Conservation (phyloP, 2,113 vertebrate genomes). For the Megaceryle torquata region DNA sequence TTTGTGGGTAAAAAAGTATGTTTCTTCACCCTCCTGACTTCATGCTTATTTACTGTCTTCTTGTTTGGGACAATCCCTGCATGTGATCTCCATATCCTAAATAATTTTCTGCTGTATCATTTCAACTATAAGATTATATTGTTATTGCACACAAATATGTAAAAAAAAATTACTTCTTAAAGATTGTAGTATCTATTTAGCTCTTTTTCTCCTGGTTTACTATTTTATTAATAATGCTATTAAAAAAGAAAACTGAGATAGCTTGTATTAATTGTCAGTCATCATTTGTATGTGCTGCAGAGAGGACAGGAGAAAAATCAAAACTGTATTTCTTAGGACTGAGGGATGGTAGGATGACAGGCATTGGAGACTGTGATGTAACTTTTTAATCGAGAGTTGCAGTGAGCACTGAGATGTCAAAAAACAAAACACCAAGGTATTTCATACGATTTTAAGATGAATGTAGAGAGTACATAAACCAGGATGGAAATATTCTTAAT, state of each 20-base stretch:
- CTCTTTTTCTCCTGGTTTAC: not conserved
- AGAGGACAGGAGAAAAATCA: not conserved
- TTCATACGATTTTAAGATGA: not conserved
- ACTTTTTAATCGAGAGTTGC: not conserved
- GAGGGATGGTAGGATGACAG: not conserved
- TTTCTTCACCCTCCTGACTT: not conserved
- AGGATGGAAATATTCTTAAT: not conserved
- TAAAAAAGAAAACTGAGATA: not conserved
- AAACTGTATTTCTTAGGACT: not conserved
- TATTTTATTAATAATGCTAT: not conserved
- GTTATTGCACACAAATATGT: not conserved
- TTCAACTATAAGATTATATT: not conserved
- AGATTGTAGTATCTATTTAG: not conserved
- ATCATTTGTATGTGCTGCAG: not conserved
- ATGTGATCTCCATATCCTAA: not conserved
- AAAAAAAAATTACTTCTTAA: not conserved
- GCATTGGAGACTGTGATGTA: not conserved
- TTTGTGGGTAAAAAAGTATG: not conserved
- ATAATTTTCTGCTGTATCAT: not conserved
- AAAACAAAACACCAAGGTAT: not conserved
- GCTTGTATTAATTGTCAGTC: not conserved
- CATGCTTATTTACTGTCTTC: not conserved
- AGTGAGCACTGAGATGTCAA: not conserved
- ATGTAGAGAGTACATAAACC: not conserved
- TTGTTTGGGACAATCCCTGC: not conserved